These are phyloP conservation scores for Ptilonorhynchus violaceus DNA, from an alignment of 2,113 vertebrate genomes.

Conservation along the genomic window DNA sequence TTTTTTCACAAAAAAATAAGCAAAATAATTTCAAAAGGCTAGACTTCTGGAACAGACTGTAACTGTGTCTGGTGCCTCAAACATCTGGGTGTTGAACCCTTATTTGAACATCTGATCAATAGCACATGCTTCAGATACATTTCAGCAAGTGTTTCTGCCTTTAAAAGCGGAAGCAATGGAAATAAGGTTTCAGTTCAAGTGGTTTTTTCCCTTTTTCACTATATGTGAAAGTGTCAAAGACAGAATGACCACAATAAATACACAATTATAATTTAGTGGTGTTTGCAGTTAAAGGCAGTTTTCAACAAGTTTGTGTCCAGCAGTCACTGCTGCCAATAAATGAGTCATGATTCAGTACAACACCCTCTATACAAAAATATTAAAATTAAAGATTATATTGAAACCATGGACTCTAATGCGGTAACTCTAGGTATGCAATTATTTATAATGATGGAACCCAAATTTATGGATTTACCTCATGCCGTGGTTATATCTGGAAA, in stretches of 20 bases:
- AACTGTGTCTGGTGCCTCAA: not conserved
- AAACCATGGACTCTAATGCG: not conserved
- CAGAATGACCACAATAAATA: not conserved
- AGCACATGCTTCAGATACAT: not conserved
- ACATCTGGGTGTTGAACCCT: not conserved
- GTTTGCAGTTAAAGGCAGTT: not conserved
- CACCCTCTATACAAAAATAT: not conserved
- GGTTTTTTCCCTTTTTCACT: not conserved
- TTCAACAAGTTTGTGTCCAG: not conserved
- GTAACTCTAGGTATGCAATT: not conserved
- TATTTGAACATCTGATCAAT: not conserved
- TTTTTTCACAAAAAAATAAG: not conserved
- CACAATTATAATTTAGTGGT: not conserved
- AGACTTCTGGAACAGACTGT: not conserved
- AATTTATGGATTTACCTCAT: not conserved
- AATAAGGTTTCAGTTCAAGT: not conserved
- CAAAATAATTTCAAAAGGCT: not conserved
- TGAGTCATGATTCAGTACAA: not conserved
- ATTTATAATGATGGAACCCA: not conserved
- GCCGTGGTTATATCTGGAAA: no score
- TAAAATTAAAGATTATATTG: not conserved
- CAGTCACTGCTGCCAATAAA: not conserved
- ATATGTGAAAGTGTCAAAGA: not conserved
- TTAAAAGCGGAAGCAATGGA: not conserved
- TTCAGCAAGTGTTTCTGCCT: not conserved